Evolutionary conservation across 1,140 invertebrate species (phyloP).

Genomic region (Zaprionus ghesquierei): DNA sequence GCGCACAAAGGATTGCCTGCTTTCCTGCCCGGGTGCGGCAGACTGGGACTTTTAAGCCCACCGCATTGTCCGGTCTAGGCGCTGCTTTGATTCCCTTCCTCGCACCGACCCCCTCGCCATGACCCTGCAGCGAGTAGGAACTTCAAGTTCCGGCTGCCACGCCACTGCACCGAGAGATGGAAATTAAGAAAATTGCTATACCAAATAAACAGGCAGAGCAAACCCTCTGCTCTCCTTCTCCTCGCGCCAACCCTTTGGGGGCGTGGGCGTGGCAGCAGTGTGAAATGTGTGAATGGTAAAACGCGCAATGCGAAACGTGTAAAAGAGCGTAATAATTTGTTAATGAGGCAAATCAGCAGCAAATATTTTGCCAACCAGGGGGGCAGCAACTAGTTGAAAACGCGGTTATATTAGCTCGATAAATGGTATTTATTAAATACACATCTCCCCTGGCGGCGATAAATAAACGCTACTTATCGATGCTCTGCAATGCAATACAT

Average conservation of each 20-base stretch:
- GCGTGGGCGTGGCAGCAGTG: neutral
- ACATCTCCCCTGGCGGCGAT: neutral
- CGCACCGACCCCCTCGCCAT: neutral
- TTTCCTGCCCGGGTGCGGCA: neutral
- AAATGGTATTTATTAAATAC: neutral
- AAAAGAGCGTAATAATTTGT: conserved; percentile 3
- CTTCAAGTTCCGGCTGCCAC: conserved; percentile 2
- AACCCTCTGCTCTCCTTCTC: neutral
- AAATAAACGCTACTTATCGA: neutral
- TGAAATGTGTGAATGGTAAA: neutral
- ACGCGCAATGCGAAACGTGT: neutral
- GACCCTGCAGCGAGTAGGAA: neutral
- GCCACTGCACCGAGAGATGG: neutral
- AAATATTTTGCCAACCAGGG: neutral
- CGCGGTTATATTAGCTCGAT: too few species aligned
- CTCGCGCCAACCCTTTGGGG: neutral
- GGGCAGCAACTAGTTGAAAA: too few species aligned
- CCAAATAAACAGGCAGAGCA: conserved; percentile 4
- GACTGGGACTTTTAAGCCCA: neutral
- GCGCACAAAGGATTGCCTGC: conserved; percentile 12
- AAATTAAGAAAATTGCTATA: conserved; percentile 13
- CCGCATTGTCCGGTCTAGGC: conserved; percentile 5
- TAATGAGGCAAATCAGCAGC: conserved; percentile 2
- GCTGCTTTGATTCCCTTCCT: neutral
- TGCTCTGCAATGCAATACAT: too few species aligned